Evolutionary conservation across 2,797 vertebrate genomes (phyloP), one percentile per base, ranked within the genome.

Genomic region (Ispidina picta): DNA sequence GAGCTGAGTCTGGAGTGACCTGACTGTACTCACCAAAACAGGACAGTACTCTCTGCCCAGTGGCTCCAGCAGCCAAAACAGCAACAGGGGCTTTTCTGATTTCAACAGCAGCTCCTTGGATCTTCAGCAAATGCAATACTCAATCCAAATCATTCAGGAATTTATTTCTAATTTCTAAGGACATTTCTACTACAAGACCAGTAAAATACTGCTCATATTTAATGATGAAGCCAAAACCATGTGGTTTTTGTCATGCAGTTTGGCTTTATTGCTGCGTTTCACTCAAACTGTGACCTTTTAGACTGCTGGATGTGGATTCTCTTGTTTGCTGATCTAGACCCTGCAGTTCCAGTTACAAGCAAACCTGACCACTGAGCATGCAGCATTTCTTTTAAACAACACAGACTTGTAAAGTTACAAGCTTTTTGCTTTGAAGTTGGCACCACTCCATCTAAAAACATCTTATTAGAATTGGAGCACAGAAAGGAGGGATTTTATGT

Each of bases 11-110:
- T 4, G 1, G 49, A 85, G 64, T 37, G 70, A 95, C 80, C 59
- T 60, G 63, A 41, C 29, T n/a, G 58, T 26, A 88, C 89, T 43
- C 71, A 86, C 28, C 89, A 49, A 39, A 88, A 76, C 15, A 64
- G 0, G 20, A 82, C 44, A 83, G 63, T 12, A 72, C 54, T 25
- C 1, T 0, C 48, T 66, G 23, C 64, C 60, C 80, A 82, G 31
- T 0, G 0, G n/a, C 71, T 58, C 39, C 65, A 71, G 37, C 4
- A 8, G 71, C 6, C 29, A 35, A 33, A 72, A 78, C 1, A 63
- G 48, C 60, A 80, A 35, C 5, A 37, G 5, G 0, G 49, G 18
- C 2, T 11, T 46, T 59, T 9, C 78, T 44, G 10, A 20, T 74
- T 66, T 49, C 68, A 46, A 22, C 20, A 58, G 68, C 23, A 43